Conservation (phyloP, 2,797 vertebrate genomes). For the Mus minutoides region DNA sequence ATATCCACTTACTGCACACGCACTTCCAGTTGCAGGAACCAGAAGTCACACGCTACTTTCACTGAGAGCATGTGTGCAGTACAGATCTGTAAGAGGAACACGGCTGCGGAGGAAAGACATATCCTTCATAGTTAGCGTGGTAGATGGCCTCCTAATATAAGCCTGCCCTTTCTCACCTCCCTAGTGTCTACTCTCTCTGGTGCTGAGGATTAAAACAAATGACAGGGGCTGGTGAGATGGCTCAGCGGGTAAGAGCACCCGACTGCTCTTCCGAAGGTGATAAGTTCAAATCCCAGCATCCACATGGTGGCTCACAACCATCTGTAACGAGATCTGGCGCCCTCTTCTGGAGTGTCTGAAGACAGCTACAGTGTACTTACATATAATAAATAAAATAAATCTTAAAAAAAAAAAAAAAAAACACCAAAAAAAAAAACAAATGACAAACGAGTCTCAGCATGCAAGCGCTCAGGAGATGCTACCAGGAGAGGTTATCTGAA, state of each 20-base stretch:
- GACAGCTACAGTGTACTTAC: too few species aligned
- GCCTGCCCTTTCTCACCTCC: neutral
- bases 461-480: neutral
- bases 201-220: neutral
- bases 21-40: neutral
- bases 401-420: too few species aligned
- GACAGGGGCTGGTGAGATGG: too few species aligned
- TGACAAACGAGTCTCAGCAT: neutral
- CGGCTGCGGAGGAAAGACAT: neutral
- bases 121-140: neutral
- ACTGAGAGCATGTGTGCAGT: accelerated
- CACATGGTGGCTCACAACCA: too few species aligned
- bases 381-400: too few species aligned
- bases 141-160: neutral
- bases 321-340: too few species aligned
- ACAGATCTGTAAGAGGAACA: neutral
- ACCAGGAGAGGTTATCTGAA: neutral
- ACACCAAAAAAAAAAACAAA: too few species aligned
- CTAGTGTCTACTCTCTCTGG: neutral
- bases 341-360: too few species aligned
- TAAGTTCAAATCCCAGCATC: too few species aligned
- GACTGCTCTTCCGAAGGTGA: too few species aligned
- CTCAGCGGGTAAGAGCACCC: too few species aligned
- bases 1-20: neutral
- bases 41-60: neutral